Conservation (phyloP, 2,888 invertebrate genomes). For the Drosophila tanythrix region DNA sequence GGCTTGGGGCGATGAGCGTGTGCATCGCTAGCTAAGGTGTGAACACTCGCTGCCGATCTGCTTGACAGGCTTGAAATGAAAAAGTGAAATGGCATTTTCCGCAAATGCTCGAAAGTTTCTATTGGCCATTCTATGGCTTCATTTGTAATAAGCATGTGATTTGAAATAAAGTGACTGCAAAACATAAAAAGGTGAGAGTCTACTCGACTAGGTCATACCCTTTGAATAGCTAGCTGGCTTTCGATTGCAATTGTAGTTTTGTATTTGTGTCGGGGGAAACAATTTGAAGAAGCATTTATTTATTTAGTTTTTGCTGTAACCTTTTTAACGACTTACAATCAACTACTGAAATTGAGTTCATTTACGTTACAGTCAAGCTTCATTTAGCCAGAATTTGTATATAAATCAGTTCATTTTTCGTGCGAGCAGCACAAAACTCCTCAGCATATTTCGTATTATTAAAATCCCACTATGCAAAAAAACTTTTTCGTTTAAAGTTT, state of each 20-base stretch:
- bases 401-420: conserved; percentile 10
- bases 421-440: conserved; percentile 1
- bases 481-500: conserved; percentile 72
- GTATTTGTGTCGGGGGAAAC: neutral
- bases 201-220: neutral
- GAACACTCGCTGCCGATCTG: neutral
- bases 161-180: conserved; percentile 5
- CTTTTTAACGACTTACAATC: neutral
- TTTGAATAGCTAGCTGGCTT: no score
- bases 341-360: neutral
- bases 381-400: neutral
- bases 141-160: conserved; percentile 46
- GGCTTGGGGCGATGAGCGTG: no score
- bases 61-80: conserved; percentile 25
- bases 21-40: neutral
- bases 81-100: conserved; percentile 43
- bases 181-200: neutral
- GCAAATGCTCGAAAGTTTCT: conserved; percentile 17
- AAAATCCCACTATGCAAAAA: conserved; percentile 42
- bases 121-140: conserved; percentile 64
- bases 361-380: neutral
- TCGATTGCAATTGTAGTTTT: neutral
- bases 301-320: neutral
- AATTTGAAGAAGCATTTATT: neutral
- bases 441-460: conserved; percentile 46